These are phyloP conservation scores for Cryptomyrus ogoouensis DNA, from an alignment of 2,113 vertebrate genomes.

Conservation along the genomic window DNA sequence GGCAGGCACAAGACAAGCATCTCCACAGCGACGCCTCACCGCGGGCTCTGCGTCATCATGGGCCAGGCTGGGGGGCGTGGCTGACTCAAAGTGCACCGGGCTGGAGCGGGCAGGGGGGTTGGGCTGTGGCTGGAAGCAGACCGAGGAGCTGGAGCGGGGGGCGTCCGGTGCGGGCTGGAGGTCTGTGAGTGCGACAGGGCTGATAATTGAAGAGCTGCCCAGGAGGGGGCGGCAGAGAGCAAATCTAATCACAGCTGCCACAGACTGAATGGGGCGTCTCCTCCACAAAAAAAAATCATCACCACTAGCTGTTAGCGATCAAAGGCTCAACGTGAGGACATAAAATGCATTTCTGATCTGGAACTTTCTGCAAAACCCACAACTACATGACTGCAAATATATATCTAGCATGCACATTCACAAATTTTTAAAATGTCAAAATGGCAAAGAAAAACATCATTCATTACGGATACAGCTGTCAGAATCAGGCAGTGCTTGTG, in stretches of 20 bases:
- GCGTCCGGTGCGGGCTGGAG: constrained; percentile 47
- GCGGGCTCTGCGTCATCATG: constrained; percentile 36
- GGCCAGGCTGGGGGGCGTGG: neutral
- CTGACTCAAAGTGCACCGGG: constrained; percentile 33
- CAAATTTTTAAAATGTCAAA: neutral
- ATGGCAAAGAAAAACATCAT: neutral
- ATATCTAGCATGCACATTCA: neutral
- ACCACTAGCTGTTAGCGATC: neutral
- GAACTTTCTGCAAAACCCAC: neutral
- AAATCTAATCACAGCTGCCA: neutral
- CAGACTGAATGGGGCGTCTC: neutral
- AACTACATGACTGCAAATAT: neutral
- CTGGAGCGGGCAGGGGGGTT: constrained; percentile 13
- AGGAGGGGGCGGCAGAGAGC: neutral
- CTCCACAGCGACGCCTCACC: constrained; percentile 30
- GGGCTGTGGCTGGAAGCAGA: constrained; percentile 36
- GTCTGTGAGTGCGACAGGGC: constrained; percentile 31
- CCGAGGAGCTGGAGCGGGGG: constrained; percentile 34
- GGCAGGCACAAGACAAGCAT: neutral
- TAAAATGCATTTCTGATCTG: neutral
- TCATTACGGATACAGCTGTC: neutral
- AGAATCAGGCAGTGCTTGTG: neutral
- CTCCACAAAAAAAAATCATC: neutral
- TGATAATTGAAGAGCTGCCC: neutral
- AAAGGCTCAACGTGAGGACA: neutral